Base-by-base conservation (phyloP, 1,140 invertebrate species). In the Papilio polyxenes region DNA sequence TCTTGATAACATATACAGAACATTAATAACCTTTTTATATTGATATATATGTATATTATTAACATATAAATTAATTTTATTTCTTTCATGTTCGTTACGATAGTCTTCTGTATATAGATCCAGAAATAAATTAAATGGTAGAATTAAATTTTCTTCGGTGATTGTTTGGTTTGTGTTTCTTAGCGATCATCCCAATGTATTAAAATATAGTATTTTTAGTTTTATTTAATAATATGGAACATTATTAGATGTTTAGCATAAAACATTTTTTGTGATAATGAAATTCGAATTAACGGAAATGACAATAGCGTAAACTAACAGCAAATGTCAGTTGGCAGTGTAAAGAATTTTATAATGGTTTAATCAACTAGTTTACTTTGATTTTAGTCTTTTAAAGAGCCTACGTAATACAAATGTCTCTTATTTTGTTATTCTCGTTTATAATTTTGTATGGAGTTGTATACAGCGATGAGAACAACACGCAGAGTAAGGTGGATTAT, bases 371-470 rank as follows among this genome's bases (percentile, higher is more conserved):
- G 23, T 23, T 80, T 81, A 7, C 79, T 51, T 51, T 81, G 79
- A 81, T 79, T 74, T 75, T 49, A 75, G 40, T 75, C 44, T 82
- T 78, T 62, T 75, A 69, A 74, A 40, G 7, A n/a, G 10, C 44
- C 0, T 80, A 44, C 7, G 40, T 7, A 75, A 37, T 49, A 76
- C 82, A 86, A 75, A 91, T 91, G 90, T 83, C n/a, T 84, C 75
- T 86, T 87, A 81, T 87, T 83, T 87, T 87, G 48, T 83, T 89
- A 75, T 79, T 89, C 87, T 89, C 86, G 23, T 77, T 59, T 76
- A 78, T 53, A 82, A 84, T 88, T 86, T 80, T 83, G 53, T 84
- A 87, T 80, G 75, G 75, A 56, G 53, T 74, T 75, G 84, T 83
- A 20, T 83, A 78, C 83, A 84, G 87, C 74, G 79, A 80, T 4